phyloP scores from a whole-genome alignment of 2,113 vertebrate genomes.

The Xenopus borealis region DNA sequence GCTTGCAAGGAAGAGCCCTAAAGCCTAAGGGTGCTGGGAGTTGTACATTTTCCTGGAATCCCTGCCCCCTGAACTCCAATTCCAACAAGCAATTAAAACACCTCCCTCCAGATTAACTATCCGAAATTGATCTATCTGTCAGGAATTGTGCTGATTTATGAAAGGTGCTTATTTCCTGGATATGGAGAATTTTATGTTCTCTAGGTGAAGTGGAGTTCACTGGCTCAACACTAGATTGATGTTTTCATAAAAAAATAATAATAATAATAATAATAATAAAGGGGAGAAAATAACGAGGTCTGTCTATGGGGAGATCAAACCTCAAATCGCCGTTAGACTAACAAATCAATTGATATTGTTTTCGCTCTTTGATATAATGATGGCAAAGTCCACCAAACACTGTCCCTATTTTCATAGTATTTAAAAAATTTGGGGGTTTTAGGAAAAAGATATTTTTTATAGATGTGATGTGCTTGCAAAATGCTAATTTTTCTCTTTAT shows the following conservation, averaged over 20 bases:
- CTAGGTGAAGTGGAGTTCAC: slow-evolving; percentile 80
- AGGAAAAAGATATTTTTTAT: too few relatives aligned
- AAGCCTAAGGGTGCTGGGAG: too few relatives aligned
- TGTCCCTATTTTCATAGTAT: too few relatives aligned
- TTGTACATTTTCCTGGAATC: background rate
- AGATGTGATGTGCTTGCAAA: too few relatives aligned
- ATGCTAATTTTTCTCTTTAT: slow-evolving; percentile 17
- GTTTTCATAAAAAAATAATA: slow-evolving; percentile 83
- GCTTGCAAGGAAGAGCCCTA: too few relatives aligned
- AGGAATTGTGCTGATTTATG: slow-evolving; percentile 75
- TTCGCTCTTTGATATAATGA: slow-evolving; percentile 3
- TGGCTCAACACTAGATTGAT: slow-evolving; percentile 74
- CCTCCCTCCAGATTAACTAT: slow-evolving; percentile 77
- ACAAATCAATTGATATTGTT: slow-evolving; percentile 64
- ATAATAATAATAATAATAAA: slow-evolving; percentile 81
- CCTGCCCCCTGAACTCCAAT: slow-evolving; percentile 32
- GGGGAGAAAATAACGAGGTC: slow-evolving; percentile 54
- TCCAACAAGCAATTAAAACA: slow-evolving; percentile 73
- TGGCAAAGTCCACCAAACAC: too few relatives aligned
- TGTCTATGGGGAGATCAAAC: slow-evolving; percentile 66
- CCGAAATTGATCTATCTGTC: slow-evolving; percentile 78
- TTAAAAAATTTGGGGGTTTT: too few relatives aligned
- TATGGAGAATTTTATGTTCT: slow-evolving; percentile 77
- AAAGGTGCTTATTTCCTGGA: slow-evolving; percentile 71
- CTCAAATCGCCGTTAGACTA: slow-evolving; percentile 60